Evolutionary conservation across 2,113 vertebrate species (phyloP), one percentile per base, ranked within the genome.

Genomic region (Pholis gunnellus): DNA sequence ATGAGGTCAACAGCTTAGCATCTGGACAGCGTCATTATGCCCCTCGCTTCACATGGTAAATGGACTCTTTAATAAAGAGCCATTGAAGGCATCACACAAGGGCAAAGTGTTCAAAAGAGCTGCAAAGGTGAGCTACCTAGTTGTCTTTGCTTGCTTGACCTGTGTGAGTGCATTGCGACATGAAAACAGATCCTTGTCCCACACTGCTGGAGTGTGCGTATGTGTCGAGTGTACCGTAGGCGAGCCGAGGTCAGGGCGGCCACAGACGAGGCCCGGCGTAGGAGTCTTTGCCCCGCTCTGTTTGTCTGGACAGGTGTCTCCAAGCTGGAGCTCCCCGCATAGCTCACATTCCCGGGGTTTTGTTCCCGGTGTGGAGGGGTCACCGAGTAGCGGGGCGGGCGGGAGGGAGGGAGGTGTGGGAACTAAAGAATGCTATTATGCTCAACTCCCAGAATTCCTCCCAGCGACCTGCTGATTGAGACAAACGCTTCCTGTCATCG

Each of bases 271-370:
- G 40, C 66, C 52, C 14, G 2, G 29, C 5, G 38, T 56, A 69
- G 63, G 60, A 78, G 60, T 48, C 27, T 82, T 74, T 56, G n/a
- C 36, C 65, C 65, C 6, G 59, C 64, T 72, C 61, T 86, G 74
- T 82, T 67, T 80, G 84, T 89, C 88, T 91, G 74, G 64, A 89
- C 90, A 93, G 92, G 91, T 93, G 91, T 89, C 83, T 84, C 40
- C 0, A 14, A 63, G 82, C 80, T 84, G 68, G 69, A 56, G 75
- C 72, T 34, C 34, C 27, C 48, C 17, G 54, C 93, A 94, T 92
- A 85, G 75, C 82, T 93, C 66, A 60, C 94, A 93, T 94, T 94
- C 93, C 86, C 81, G 71, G 74, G 83, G 87, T 91, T 89, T 93
- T 89, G 82, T 92, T 90, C 65, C 72, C 82, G 66, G 69, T 25